phyloP scores from a whole-genome alignment of 2,113 vertebrate species.

The Arenaria interpres region DNA sequence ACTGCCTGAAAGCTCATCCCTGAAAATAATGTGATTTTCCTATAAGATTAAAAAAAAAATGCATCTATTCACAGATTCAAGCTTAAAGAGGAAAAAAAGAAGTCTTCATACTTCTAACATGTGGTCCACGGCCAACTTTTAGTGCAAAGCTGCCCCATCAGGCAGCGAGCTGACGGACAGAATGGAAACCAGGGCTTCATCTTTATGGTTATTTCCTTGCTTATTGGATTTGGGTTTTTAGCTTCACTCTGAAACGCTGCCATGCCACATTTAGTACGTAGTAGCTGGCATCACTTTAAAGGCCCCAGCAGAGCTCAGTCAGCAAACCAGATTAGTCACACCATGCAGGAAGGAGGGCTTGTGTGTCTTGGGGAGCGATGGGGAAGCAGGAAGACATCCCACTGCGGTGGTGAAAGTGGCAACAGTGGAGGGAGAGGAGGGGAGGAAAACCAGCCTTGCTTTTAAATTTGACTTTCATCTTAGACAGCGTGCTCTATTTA shows the following conservation, averaged over 20 bases:
- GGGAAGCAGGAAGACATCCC: background rate
- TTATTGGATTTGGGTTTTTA: conserved; percentile 63
- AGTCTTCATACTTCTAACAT: background rate
- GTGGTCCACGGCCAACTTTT: background rate
- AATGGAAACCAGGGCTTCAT: conserved; percentile 4
- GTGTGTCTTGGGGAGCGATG: background rate
- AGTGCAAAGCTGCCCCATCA: conserved; percentile 45
- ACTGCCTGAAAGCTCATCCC: conserved; percentile 27
- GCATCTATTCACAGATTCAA: background rate
- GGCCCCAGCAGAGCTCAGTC: conserved; percentile 40
- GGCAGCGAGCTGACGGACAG: background rate
- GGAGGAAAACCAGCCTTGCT: background rate
- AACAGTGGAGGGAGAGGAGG: background rate
- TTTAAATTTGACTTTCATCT: conserved; percentile 2
- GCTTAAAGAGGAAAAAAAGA: background rate
- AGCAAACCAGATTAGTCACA: conserved; percentile 60
- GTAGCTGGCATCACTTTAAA: conserved; percentile 61
- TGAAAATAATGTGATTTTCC: conserved; percentile 55
- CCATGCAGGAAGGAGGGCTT: background rate
- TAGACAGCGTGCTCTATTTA: background rate
- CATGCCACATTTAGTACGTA: conserved; percentile 6
- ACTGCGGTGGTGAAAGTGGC: fast-evolving
- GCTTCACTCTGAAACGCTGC: conserved; percentile 38
- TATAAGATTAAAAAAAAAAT: background rate
- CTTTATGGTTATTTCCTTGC: conserved; percentile 52